A percentile compares a stretch with the other conserved stretches of the same genome.
phyloP scores from a whole-genome alignment of 2,888 invertebrate species.

The Aradus depressus region DNA sequence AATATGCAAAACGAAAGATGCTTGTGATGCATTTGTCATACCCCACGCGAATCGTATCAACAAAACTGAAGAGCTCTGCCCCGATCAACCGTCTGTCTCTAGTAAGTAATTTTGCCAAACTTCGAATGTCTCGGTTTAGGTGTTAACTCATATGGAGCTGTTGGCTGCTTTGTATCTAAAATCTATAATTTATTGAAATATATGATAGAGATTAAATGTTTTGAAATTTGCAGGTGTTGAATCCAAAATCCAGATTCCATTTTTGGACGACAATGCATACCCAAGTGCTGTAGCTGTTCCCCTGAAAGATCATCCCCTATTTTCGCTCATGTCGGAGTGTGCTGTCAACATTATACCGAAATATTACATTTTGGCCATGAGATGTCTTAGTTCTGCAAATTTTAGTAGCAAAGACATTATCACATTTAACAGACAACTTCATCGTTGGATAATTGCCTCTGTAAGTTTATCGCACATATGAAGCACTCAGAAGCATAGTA shows the following conservation, averaged over 20 bases:
- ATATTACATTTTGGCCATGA: conserved; percentile 28
- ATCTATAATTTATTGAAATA: no score
- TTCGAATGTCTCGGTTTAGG: no score
- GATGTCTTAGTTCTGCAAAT: conserved; percentile 23
- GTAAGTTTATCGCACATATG: conserved; percentile 7
- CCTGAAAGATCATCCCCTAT: conserved; percentile 25
- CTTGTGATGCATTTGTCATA: conserved; percentile 22
- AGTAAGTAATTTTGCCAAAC: no score
- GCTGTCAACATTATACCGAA: conserved; percentile 27
- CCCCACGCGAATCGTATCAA: neutral
- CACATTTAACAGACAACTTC: conserved; percentile 23
- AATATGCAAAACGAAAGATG: conserved; percentile 21
- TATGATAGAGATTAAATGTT: no score
- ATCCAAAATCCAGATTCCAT: conserved; percentile 28
- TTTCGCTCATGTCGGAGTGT: conserved; percentile 25
- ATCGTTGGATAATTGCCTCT: conserved; percentile 9
- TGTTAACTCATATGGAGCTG: no score
- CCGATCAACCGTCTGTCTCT: neutral
- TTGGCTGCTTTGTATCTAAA: no score
- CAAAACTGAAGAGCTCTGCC: neutral
- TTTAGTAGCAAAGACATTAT: conserved; percentile 24
- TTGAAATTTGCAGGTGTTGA: no score
- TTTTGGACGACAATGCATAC: conserved; percentile 27
- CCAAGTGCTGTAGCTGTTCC: conserved; percentile 29
- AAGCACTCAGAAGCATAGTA: no score